Evolutionary conservation across 2,888 invertebrate species (phyloP).

Genomic region (Tuberolachnus salignus): DNA sequence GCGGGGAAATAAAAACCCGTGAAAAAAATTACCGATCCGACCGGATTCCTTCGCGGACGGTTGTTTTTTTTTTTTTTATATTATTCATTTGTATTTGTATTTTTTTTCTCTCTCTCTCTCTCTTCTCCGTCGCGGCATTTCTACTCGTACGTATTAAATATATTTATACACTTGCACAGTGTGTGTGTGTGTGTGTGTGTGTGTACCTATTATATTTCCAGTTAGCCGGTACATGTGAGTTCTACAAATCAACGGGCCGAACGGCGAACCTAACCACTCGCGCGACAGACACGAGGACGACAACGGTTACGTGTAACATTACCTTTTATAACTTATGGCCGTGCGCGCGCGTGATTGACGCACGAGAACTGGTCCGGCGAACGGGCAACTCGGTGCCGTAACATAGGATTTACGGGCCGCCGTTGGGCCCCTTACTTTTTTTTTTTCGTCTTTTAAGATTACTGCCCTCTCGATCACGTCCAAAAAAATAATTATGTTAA

Average conservation of each 20-base stretch:
- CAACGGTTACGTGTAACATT: slow-evolving; percentile 37
- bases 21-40: slow-evolving; percentile 31
- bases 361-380: slow-evolving; percentile 26
- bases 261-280: no score
- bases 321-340: slow-evolving; percentile 39
- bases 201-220: background rate
- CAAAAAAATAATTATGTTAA: no score
- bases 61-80: no score
- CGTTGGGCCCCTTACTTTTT: no score
- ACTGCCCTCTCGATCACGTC: no score
- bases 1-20: background rate
- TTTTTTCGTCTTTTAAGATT: no score
- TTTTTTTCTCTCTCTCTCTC: background rate
- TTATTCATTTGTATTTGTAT: no score
- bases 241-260: slow-evolving; percentile 52
- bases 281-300: slow-evolving; percentile 52
- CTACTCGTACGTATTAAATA: no score
- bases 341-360: slow-evolving; percentile 41
- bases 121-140: background rate
- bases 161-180: no score
- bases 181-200: no score
- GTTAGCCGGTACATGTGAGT: slow-evolving; percentile 24
- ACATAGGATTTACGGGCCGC: no score
- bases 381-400: background rate
- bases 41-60: slow-evolving; percentile 45